These are phyloP conservation scores for Galerucella nymphaeae DNA, from an alignment of 2,888 invertebrate genomes.

Conservation along the genomic window DNA sequence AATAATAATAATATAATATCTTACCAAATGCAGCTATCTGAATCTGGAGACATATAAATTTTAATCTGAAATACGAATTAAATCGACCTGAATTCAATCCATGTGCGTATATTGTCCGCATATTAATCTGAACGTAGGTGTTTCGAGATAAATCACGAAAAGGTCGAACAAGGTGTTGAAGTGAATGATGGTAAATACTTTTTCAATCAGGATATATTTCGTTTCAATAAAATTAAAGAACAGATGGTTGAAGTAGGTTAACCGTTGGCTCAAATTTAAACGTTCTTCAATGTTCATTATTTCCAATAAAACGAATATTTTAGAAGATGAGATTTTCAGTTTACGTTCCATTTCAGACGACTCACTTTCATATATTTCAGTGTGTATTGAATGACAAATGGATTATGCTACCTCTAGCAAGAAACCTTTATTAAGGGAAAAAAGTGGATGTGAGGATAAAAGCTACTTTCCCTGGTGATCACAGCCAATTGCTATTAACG, in stretches of 20 bases:
- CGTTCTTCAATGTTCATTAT: not conserved
- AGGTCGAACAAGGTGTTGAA: conserved; percentile 30
- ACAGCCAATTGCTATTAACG: too few species aligned
- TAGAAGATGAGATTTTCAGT: not conserved
- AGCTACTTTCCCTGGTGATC: too few species aligned
- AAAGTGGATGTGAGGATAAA: too few species aligned
- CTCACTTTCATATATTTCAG: too few species aligned
- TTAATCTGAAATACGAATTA: conserved; percentile 44
- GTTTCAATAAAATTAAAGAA: not conserved
- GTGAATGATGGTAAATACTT: conserved; percentile 25
- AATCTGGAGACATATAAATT: conserved; percentile 43
- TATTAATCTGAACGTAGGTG: conserved; percentile 36
- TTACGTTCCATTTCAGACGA: too few species aligned
- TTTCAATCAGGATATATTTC: conserved; percentile 18
- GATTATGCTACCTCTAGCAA: too few species aligned
- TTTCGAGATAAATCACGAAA: conserved; percentile 36
- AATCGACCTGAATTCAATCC: conserved; percentile 46
- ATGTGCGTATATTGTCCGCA: conserved; percentile 35
- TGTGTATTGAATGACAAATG: too few species aligned
- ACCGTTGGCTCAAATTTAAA: not conserved
- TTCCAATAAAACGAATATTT: not conserved
- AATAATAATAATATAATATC: conserved; percentile 39
- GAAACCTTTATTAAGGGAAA: too few species aligned
- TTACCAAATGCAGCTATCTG: conserved; percentile 41
- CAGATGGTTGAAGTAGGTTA: conserved; percentile 1